A percentile compares a stretch with the other conserved stretches of the same genome.
phyloP scores from a whole-genome alignment of 2,797 vertebrate genomes.

The Enteromius anoplus region DNA sequence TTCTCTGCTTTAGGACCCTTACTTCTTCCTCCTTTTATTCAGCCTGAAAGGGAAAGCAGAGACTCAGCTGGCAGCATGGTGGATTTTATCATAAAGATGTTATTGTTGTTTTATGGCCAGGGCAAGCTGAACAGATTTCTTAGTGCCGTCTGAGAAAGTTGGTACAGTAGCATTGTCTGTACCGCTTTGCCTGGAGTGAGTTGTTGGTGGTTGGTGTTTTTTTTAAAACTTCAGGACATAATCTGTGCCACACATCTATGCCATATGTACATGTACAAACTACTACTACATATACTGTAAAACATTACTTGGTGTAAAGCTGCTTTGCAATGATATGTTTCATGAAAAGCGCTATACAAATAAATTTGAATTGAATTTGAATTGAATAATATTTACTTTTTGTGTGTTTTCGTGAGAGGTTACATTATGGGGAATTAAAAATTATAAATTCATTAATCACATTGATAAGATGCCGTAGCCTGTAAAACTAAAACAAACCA shows the following conservation, averaged over 20 bases:
- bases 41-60: constrained; percentile 54
- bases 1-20: constrained; percentile 61
- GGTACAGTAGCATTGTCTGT: constrained; percentile 55
- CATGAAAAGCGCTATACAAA: too few relatives aligned
- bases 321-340: too few relatives aligned
- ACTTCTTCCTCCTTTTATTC: constrained; percentile 63
- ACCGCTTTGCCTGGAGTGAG: constrained; percentile 38
- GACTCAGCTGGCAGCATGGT: constrained; percentile 55
- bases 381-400: background rate
- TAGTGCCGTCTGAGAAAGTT: constrained; percentile 55
- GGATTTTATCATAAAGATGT: constrained; percentile 59
- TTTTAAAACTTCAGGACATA: constrained; percentile 1
- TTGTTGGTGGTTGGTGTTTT: background rate
- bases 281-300: too few relatives aligned
- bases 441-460: background rate
- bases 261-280: too few relatives aligned
- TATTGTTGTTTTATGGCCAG: constrained; percentile 62
- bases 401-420: constrained; percentile 28
- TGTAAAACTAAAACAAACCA: constrained; percentile 6
- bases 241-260: too few relatives aligned
- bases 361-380: too few relatives aligned
- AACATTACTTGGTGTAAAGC: too few relatives aligned
- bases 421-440: constrained; percentile 1
- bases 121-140: constrained; percentile 52
- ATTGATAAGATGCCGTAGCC: background rate